Conservation (phyloP, 2,113 vertebrate species). For the Anhinga rufa region DNA sequence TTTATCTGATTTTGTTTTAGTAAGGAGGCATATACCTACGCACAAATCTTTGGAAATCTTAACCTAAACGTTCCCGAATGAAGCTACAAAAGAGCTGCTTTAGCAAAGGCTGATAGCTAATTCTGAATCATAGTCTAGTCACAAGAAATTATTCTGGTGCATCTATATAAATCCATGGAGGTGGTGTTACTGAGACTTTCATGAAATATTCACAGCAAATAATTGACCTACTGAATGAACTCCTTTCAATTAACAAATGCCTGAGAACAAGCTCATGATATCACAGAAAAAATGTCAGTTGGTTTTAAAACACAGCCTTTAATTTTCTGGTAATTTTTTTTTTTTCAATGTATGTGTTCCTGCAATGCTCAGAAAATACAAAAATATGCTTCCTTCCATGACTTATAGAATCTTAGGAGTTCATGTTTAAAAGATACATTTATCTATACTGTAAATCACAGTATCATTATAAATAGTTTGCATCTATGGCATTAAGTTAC, state of each 20-base stretch:
- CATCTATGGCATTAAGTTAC: not conserved
- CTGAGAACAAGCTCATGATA: not conserved
- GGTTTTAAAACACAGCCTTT: not conserved
- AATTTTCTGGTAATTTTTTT: not conserved
- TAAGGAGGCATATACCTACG: not conserved
- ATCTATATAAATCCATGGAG: not conserved
- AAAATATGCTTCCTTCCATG: not conserved
- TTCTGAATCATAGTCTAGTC: slow-evolving; percentile 6
- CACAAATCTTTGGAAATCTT: not conserved
- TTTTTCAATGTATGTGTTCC: not conserved
- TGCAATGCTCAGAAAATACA: not conserved
- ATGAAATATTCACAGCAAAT: not conserved
- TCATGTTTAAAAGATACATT: not conserved
- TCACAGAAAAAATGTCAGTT: not conserved
- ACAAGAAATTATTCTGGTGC: not conserved
- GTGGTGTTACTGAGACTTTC: not conserved
- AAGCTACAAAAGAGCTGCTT: not conserved
- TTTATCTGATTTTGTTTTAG: not conserved
- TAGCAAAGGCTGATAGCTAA: not conserved
- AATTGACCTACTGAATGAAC: not conserved
- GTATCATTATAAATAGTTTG: not conserved
- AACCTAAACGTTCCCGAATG: not conserved
- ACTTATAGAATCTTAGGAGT: not conserved
- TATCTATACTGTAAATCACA: not conserved
- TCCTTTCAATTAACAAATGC: not conserved